Evolutionary conservation across 2,797 vertebrate species (phyloP).

Genomic region (Coreius guichenoti): DNA sequence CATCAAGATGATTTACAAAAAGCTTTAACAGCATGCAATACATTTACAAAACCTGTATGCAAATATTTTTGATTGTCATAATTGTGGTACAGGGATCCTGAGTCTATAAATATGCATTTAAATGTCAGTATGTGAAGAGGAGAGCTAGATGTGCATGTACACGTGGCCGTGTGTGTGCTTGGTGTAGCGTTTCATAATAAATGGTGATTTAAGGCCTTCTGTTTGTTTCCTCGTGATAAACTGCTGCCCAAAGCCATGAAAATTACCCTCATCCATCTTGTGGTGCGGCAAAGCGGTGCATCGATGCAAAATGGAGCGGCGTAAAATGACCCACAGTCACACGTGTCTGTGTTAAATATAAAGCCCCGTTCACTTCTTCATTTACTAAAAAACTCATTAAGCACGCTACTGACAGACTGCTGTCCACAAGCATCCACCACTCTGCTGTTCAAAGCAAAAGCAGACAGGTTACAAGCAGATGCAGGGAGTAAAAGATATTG

Average conservation of each 20-base stretch:
- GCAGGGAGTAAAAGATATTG: constrained; percentile 3
- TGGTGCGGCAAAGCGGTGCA: constrained; percentile 54
- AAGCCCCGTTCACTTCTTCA: constrained; percentile 34
- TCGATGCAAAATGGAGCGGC: constrained; percentile 57
- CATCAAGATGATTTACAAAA: not conserved
- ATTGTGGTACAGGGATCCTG: not conserved
- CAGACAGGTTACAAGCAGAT: constrained; percentile 25
- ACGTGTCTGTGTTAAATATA: constrained; percentile 42
- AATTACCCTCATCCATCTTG: constrained; percentile 88
- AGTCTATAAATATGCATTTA: constrained; percentile 11
- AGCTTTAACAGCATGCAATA: not conserved
- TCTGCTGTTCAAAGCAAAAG: constrained; percentile 24
- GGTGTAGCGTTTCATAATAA: constrained; percentile 61
- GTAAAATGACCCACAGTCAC: constrained; percentile 48
- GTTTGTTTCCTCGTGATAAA: constrained; percentile 80
- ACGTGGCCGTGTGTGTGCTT: constrained; percentile 45
- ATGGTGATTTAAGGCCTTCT: constrained; percentile 72
- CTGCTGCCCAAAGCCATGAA: constrained; percentile 75
- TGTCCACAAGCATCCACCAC: constrained; percentile 3
- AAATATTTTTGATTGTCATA: not conserved
- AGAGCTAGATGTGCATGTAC: constrained; percentile 38
- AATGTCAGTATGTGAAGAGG: not conserved
- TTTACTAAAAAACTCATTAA: constrained; percentile 49
- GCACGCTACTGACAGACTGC: constrained; percentile 23
- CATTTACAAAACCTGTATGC: not conserved